These are phyloP conservation scores for Zygothrica quintamaculata DNA, from an alignment of 2,888 invertebrate species.

Conservation along the genomic window DNA sequence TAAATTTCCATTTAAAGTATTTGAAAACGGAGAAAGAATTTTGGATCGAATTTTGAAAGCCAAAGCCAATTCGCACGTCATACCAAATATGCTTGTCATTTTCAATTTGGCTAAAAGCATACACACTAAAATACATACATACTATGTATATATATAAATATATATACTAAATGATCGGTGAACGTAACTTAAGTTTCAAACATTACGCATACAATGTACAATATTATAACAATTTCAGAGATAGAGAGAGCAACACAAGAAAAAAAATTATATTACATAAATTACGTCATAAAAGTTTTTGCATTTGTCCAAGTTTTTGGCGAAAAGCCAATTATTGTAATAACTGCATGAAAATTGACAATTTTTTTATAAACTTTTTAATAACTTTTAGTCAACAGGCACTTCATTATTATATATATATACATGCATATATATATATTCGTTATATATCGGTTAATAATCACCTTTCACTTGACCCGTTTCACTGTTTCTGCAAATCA, in stretches of 20 bases:
- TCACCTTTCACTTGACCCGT: slow-evolving; percentile 53
- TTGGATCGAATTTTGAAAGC: slow-evolving; percentile 13
- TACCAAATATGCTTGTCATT: slow-evolving; percentile 54
- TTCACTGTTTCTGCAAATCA: slow-evolving; percentile 10
- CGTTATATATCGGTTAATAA: slow-evolving; percentile 8
- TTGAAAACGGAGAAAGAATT: slow-evolving; percentile 3
- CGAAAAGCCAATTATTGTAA: slow-evolving; percentile 40
- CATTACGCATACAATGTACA: slow-evolving; percentile 14
- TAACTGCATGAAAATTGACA: slow-evolving; percentile 4
- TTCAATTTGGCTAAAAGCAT: slow-evolving; percentile 27
- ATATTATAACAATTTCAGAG: slow-evolving; percentile 3
- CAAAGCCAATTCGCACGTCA: slow-evolving; percentile 45
- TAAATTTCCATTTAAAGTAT: slow-evolving; percentile 1
- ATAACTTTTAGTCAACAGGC: slow-evolving; percentile 1
- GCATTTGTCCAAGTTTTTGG: slow-evolving; percentile 40
- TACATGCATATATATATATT: neutral
- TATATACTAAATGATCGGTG: slow-evolving; percentile 3
- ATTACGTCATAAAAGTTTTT: slow-evolving; percentile 55
- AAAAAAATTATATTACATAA: slow-evolving; percentile 27
- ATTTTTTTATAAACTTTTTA: neutral
- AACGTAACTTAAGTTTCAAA: slow-evolving; percentile 24
- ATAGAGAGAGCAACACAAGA: slow-evolving; percentile 2
- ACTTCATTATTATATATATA: slow-evolving; percentile 2
- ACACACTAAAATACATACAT: slow-evolving; percentile 9
- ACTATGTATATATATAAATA: slow-evolving; percentile 9